Conservation (phyloP, 2,888 invertebrate species). For the Neoscelio sp. region DNA sequence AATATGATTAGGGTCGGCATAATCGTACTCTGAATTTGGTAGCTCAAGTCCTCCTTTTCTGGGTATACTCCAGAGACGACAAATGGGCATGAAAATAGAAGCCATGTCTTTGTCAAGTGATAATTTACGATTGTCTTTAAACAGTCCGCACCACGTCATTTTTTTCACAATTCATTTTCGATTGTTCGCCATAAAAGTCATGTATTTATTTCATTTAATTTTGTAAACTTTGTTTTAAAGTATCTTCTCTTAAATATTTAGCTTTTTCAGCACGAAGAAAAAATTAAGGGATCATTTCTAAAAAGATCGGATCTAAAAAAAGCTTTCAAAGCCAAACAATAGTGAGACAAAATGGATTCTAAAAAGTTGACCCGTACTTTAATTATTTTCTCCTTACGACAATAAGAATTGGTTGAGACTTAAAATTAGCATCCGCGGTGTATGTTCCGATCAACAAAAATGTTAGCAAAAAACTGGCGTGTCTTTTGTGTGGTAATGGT, state of each 20-base stretch:
- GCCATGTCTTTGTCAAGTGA: slow-evolving; percentile 1
- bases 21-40: slow-evolving; percentile 1
- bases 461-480: slow-evolving; percentile 35
- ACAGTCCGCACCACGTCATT: slow-evolving; percentile 1
- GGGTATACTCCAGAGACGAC: neutral
- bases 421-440: neutral
- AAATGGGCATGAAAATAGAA: slow-evolving; percentile 5
- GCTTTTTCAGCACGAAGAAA: too few species aligned
- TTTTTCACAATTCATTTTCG: neutral
- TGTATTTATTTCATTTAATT: too few species aligned
- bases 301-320: neutral
- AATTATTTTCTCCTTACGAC: slow-evolving; percentile 31
- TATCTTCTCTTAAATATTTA: too few species aligned
- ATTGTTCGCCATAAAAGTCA: neutral
- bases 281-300: too few species aligned
- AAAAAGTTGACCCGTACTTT: slow-evolving; percentile 9
- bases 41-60: neutral
- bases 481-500: slow-evolving; percentile 43
- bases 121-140: neutral
- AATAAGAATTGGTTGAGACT: slow-evolving; percentile 11
- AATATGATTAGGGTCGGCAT: slow-evolving; percentile 5
- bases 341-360: neutral
- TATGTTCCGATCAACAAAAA: neutral
- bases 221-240: too few species aligned
- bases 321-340: too few species aligned